A percentile compares a stretch with the other conserved stretches of the same genome.
Conservation (phyloP, 2,113 vertebrate species). For the Bungarus multicinctus region DNA sequence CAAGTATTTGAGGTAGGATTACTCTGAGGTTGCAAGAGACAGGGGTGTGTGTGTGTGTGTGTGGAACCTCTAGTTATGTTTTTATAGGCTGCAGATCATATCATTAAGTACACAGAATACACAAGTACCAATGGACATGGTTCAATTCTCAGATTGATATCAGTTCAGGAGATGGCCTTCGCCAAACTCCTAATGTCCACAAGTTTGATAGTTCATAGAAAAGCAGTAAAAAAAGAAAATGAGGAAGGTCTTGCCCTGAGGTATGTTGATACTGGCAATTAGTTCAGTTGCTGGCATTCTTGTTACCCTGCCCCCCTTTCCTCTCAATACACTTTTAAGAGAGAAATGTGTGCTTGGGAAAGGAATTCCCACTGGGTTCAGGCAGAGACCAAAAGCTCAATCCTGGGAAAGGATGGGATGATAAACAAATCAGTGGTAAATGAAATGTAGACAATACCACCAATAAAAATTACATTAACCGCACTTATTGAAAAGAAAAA, state of each 20-base stretch:
- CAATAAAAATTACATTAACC: background rate
- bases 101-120: background rate
- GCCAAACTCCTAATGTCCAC: background rate
- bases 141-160: background rate
- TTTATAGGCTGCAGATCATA: background rate
- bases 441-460: background rate
- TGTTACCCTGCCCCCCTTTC: background rate
- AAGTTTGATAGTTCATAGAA: background rate
- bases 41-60: too few species aligned
- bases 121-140: background rate
- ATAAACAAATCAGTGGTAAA: background rate
- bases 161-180: background rate
- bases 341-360: background rate
- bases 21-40: background rate
- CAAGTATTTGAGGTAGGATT: background rate
- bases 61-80: background rate
- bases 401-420: background rate
- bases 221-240: background rate
- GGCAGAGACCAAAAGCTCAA: background rate
- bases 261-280: background rate
- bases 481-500: background rate
- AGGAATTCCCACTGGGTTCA: background rate
- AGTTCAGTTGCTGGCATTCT: background rate
- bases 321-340: background rate
- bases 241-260: background rate